Evolutionary conservation across 2,888 invertebrate species (phyloP).

Genomic region (Endomychus coccineus): DNA sequence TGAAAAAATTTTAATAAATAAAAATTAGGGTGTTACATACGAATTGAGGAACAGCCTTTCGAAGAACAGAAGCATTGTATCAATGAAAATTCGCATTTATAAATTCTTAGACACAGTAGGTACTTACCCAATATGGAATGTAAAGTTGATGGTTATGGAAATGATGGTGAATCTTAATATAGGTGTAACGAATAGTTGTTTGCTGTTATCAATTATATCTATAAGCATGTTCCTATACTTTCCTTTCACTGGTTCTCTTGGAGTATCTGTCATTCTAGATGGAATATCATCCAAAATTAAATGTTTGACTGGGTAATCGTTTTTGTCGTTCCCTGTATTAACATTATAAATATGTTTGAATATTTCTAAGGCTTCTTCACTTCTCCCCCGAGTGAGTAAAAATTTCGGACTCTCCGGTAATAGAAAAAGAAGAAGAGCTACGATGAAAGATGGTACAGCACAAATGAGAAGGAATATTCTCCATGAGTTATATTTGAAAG

Average conservation of each 20-base stretch:
- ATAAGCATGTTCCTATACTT: conserved; percentile 66
- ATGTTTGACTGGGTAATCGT: conserved; percentile 70
- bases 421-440: conserved; percentile 72
- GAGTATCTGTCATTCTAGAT: conserved; percentile 32
- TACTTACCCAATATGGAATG: conserved; percentile 86
- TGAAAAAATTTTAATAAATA: conserved; percentile 3
- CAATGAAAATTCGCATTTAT: background rate
- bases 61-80: no score
- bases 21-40: no score
- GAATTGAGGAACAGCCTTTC: no score
- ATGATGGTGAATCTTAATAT: conserved; percentile 76
- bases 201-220: conserved; percentile 75
- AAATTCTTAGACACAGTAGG: background rate
- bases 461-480: conserved; percentile 83
- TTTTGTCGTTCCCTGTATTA: conserved; percentile 69
- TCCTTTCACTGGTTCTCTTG: conserved; percentile 51
- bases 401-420: conserved; percentile 90
- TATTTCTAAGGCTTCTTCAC: conserved; percentile 73
- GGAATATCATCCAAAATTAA: conserved; percentile 52
- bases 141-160: conserved; percentile 84
- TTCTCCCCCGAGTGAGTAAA: conserved; percentile 68
- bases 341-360: conserved; percentile 74
- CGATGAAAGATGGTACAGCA: conserved; percentile 81
- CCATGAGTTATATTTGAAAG: conserved; percentile 85
- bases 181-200: conserved; percentile 70